Base-by-base conservation (phyloP, 2,888 invertebrate species). In the Hydrotaea diabolus region DNA sequence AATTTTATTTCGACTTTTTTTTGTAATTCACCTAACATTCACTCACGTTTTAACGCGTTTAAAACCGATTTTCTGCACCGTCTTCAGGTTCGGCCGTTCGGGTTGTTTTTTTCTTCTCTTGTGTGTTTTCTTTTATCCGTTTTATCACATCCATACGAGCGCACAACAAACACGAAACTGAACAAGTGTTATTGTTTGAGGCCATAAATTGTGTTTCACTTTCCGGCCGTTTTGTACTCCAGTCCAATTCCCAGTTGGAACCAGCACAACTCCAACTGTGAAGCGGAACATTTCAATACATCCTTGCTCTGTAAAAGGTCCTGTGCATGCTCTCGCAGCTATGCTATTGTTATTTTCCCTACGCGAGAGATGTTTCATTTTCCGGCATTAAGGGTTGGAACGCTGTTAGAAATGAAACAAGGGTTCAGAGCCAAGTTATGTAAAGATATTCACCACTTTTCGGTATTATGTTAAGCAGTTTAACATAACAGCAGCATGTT, bases 121-220 rank as follows among this genome's bases (percentile, higher is more conserved):
- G 76, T 76, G 26, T 76, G 21, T 78, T 59, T 64, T 39, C 59
- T 69, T 66, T 82, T 74, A 85, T 85, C 85, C 84, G 84, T 85
- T 85, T 85, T 82, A 74, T 88, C 88, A 91, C 92, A 91, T 91
- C 91, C 90, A 91, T 88, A 91, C 91, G 90, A 90, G 91, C 90
- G 90, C 90, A 90, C 90, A 88, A 89, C 89, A 90, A 91, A 92
- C 91, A 92, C 91, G 91, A 91, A 90, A 91, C 91, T 92, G 89
- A 91, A 88, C 82, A 85, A 85, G 85, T 85, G 77, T 73, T 82
- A 62, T 77, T 62, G 69, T 66, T 69, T 77, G 79, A 71, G 79
- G 76, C 69, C 72, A 85, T 85, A 80, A 86, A 84, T 76, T 82
- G 66, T 77, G 86, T 87, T 85, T 77, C 86, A 82, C 71, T 84